These are phyloP conservation scores for Conger conger DNA, from an alignment of 2,113 vertebrate species.

Conservation along the genomic window DNA sequence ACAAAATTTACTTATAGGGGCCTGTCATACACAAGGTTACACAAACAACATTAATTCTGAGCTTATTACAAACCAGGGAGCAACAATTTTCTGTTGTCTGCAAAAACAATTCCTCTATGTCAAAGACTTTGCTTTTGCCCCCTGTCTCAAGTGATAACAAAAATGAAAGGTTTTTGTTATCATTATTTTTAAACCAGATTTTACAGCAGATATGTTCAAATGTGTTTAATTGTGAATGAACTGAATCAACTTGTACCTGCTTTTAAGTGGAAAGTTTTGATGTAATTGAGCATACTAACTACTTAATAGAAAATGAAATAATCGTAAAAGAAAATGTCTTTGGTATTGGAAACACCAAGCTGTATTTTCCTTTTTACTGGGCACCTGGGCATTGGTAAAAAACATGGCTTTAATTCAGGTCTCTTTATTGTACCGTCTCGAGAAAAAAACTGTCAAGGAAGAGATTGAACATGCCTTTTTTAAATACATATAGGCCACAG, in stretches of 20 bases:
- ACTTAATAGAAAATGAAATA: too few species aligned
- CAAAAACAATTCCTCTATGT: conserved; percentile 4
- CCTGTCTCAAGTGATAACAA: not conserved
- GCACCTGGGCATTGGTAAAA: not conserved
- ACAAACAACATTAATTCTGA: conserved; percentile 5
- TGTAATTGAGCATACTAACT: too few species aligned
- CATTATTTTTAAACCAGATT: not conserved
- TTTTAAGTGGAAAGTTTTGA: not conserved
- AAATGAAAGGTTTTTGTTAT: not conserved
- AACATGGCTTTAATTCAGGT: not conserved
- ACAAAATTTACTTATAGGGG: not conserved
- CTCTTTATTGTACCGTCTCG: not conserved
- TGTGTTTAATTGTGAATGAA: not conserved
- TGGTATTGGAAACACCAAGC: not conserved
- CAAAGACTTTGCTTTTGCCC: not conserved
- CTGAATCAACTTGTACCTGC: not conserved
- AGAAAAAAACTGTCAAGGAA: not conserved
- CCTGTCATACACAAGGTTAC: not conserved
- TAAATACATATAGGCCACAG: not conserved
- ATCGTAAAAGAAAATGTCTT: not conserved
- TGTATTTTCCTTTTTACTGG: not conserved
- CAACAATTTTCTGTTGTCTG: not conserved
- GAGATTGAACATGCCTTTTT: not conserved
- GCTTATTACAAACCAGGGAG: conserved; percentile 5
- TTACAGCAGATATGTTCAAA: not conserved